Base-by-base conservation (phyloP, 2,888 invertebrate species). In the Lampropteryx suffumata region DNA sequence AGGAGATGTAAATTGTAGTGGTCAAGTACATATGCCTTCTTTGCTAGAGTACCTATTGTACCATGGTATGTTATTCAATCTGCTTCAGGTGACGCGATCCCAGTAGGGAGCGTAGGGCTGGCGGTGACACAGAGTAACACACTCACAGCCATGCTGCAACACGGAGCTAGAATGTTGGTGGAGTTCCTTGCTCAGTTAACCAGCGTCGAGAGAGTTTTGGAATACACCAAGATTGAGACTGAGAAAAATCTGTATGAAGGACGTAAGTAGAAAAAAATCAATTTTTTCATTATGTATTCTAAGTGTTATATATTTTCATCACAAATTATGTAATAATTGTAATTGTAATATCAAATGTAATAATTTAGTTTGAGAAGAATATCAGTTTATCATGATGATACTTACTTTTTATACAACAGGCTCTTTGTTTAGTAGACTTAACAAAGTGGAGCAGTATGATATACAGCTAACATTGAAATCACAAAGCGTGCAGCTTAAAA, bases 161-260 rank as follows among this genome's bases (percentile, higher is more conserved):
- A 96, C 94, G 96, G 95, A 0, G 95, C 97, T 74, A 88, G 96
- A 28, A 97, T 97, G 85, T 92, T 95, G 53, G 96, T 97, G 0
- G 97, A 97, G 83, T 93, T 94, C 46, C 90, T 94, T 4, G 95
- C 95, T 51, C 94, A 94, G 65, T 91, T 95, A 73, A 95, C 94
- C 74, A 94, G 95, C 2, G 97, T 97, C 0, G 97, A 98, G 84
- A 90, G 98, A 61, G 94, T 97, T 0, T 76, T 96, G 7, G 96
- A 97, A 70, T 98, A 98, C 79, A 93, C 94, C 0, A 84, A 91
- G 13, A 85, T 97, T n/a, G 85, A 92, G 1, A 86, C 91, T 0
- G 94, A 95, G 63, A 71, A 82, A 3, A 92, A 93, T 65, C 87
- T 92, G 1, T 84, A 84, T 46, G 71, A 84, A 64, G 89, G 87